A percentile compares a stretch with the other conserved stretches of the same genome.
Evolutionary conservation across 2,797 vertebrate genomes (phyloP).

Genomic region (Limnodromus scolopaceus): DNA sequence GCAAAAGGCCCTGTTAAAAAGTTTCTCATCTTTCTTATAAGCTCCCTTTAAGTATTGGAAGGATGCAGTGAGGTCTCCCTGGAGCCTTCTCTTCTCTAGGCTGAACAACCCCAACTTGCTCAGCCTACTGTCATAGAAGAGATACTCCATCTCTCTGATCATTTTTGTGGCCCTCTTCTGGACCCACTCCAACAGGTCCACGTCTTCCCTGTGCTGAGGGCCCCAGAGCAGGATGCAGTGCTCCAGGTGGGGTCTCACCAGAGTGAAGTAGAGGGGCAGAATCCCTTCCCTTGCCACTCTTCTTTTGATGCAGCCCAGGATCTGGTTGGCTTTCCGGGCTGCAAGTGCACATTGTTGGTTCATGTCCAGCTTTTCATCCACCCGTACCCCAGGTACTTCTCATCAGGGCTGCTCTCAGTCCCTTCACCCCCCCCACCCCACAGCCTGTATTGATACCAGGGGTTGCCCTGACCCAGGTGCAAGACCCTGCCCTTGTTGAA

Average conservation of each 20-base stretch:
- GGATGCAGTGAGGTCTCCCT: neutral
- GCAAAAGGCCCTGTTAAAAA: neutral
- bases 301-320: neutral
- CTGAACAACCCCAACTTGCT: neutral
- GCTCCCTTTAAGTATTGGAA: neutral
- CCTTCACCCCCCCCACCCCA: neutral
- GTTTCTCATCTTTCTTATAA: neutral
- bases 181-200: neutral
- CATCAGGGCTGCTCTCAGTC: neutral
- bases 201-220: neutral
- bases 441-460: neutral
- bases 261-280: neutral
- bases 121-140: neutral
- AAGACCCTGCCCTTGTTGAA: neutral
- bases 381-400: neutral
- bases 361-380: neutral
- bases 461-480: neutral
- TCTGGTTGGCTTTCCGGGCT: neutral
- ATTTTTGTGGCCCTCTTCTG: neutral
- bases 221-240: neutral
- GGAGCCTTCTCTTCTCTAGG: neutral
- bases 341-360: neutral
- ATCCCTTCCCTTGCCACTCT: neutral
- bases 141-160: neutral
- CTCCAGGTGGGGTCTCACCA: neutral